Evolutionary conservation across 1,140 invertebrate species (phyloP).

Genomic region (Trachymyrmex cornetzi): DNA sequence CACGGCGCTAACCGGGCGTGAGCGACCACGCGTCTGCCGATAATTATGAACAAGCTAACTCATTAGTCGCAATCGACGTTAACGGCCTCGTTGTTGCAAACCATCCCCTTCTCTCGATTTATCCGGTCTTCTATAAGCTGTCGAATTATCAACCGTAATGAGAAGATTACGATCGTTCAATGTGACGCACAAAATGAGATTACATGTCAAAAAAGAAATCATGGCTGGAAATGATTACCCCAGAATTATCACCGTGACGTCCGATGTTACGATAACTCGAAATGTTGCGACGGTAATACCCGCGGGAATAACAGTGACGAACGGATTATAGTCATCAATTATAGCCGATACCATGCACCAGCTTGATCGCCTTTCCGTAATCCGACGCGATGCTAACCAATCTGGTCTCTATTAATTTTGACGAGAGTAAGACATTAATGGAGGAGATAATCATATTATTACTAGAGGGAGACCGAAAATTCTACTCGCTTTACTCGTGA

Average conservation of each 20-base stretch:
- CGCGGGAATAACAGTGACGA: constrained; percentile 16
- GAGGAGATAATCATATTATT: constrained; percentile 1
- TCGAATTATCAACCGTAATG: constrained; percentile 62
- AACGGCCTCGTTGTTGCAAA: constrained; percentile 61
- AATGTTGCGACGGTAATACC: constrained; percentile 32
- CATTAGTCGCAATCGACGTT: constrained; percentile 74
- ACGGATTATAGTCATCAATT: constrained; percentile 55
- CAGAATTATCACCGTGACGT: constrained; percentile 31
- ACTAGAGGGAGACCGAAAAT: constrained; percentile 1
- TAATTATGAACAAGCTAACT: constrained; percentile 76
- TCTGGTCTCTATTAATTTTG: constrained; percentile 30
- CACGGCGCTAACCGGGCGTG: constrained; percentile 58
- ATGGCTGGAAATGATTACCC: background rate
- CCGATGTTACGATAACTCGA: constrained; percentile 42
- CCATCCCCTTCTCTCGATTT: constrained; percentile 1
- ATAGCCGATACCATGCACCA: constrained; percentile 7
- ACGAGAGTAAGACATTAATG: constrained; percentile 21
- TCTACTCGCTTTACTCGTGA: background rate
- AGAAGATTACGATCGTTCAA: constrained; percentile 45
- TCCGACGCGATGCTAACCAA: constrained; percentile 34
- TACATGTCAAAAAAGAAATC: constrained; percentile 7
- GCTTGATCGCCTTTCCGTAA: constrained; percentile 43
- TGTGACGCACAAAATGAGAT: constrained; percentile 30
- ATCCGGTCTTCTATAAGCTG: constrained; percentile 26
- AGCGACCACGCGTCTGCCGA: constrained; percentile 54